Percentiles rank a stretch among this genome's conserved stretches.
phyloP scores from a whole-genome alignment of 2,113 vertebrate genomes.

The Otolemur garnettii region DNA sequence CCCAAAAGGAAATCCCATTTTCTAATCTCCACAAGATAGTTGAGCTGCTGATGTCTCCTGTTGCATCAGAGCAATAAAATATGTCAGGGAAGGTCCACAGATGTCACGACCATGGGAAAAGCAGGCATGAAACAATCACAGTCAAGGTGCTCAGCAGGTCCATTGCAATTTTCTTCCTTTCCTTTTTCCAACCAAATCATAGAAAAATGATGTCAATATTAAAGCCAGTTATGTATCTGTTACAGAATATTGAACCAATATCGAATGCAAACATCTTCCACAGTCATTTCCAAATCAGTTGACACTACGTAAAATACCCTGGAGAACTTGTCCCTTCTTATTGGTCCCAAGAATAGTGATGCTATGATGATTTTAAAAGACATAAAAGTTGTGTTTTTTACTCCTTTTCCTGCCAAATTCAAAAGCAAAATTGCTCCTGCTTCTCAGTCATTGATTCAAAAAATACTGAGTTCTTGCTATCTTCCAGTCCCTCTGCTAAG shows the following conservation, averaged over 20 bases:
- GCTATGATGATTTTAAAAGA: not conserved
- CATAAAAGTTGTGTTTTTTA: slow-evolving; percentile 12
- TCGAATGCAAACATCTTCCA: not conserved
- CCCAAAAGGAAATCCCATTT: slow-evolving; percentile 58
- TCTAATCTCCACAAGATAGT: not conserved
- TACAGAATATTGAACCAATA: not conserved
- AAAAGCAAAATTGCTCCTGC: not conserved
- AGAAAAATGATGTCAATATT: not conserved
- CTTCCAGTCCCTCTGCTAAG: not conserved
- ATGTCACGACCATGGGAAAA: not conserved
- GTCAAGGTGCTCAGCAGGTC: not conserved
- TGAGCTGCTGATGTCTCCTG: not conserved
- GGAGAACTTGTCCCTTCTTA: not conserved
- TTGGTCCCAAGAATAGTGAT: not conserved
- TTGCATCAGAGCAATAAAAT: not conserved
- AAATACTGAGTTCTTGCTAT: not conserved
- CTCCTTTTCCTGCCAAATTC: not conserved
- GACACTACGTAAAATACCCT: not conserved
- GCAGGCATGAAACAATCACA: not conserved
- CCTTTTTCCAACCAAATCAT: not conserved
- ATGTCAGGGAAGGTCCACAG: not conserved
- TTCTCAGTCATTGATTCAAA: slow-evolving; percentile 35
- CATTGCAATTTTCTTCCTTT: not conserved
- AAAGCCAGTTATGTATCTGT: not conserved
- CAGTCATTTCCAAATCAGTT: not conserved